These are phyloP conservation scores for Drosophila mojavensis DNA, from an alignment of 1,140 invertebrate genomes.

Conservation along the genomic window DNA sequence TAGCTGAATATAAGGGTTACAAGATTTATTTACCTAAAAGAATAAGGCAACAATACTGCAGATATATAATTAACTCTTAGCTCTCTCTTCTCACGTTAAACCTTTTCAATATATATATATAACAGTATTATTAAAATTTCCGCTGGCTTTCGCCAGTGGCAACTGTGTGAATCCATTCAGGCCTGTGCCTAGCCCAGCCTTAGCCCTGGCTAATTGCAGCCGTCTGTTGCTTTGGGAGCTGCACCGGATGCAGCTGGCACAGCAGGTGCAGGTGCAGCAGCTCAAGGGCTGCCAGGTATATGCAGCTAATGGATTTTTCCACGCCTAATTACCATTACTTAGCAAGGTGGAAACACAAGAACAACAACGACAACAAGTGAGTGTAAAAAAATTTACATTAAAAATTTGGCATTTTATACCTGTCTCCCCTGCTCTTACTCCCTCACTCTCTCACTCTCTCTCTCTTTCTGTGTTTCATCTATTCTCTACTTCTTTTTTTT, in stretches of 20 bases:
- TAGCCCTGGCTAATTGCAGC: slow-evolving; percentile 20
- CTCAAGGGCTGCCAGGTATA: not conserved
- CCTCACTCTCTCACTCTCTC: too few species aligned
- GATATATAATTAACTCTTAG: too few species aligned
- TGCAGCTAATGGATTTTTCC: slow-evolving; percentile 75
- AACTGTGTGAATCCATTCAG: too few species aligned
- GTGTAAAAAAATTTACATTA: slow-evolving; percentile 68
- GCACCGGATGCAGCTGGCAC: slow-evolving; percentile 12
- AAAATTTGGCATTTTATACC: slow-evolving; percentile 47
- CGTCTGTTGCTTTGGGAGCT: slow-evolving; percentile 16
- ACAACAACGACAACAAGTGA: slow-evolving; percentile 35
- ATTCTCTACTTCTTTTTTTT: not conserved
- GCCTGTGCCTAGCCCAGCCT: too few species aligned
- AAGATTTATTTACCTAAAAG: too few species aligned
- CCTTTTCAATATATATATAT: too few species aligned
- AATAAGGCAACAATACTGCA: too few species aligned
- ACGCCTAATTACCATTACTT: slow-evolving; percentile 79
- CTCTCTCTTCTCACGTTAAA: too few species aligned
- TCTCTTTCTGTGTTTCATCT: not conserved
- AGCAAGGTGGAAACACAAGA: slow-evolving; percentile 30
- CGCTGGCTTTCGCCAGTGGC: not conserved
- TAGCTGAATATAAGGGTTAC: too few species aligned
- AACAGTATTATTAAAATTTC: too few species aligned
- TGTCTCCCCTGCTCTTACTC: too few species aligned
- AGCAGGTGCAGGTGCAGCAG: slow-evolving; percentile 8